Base-by-base conservation (phyloP, 2,888 invertebrate species). In the Orthonychiurus folsomi region DNA sequence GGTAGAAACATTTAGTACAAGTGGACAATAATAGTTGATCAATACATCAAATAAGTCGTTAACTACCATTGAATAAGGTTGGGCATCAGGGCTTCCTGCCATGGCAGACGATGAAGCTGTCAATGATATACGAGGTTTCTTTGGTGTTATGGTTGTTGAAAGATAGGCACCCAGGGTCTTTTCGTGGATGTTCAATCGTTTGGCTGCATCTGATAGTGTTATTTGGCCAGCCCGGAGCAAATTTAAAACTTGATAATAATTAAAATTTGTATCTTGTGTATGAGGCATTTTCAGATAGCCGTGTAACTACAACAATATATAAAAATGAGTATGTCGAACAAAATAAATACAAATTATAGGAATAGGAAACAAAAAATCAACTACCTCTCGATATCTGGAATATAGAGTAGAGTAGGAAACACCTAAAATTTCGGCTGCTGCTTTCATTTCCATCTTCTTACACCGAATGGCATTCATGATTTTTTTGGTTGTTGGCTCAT, bases 391-490 rank as follows among this genome's bases (percentile, higher is more conserved):
- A 76, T 93, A 93, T 74, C 92, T 81, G 1, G 92, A 92, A 76
- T 93, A 92, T 5, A 93, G 81, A 0, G 92, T 92, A 3, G 92
- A 92, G 79, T 93, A 93, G 56, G 90, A 91, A 0, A 93, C 92
- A 1, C 92, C 92, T 56, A 92, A 80, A 63, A 93, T 83, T 77
- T 92, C 90, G 1, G 92, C 91, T 1, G 90, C 92, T 71, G 89
- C 89, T 78, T 93, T 93, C 92, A 93, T 92, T 79, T 93, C 92
- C 75, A 93, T 78, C 80, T 90, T 90, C 78, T 92, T 92, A 68
- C 88, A 86, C 74, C 91, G 86, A 27, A 92, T 91, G 21, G 89
- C 88, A 76, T 92, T 91, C 87, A 92, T 88, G 52, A 92, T 85
- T 75, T 90, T 80, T 77, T 88, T 87, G 28, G 91, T 91, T 74